Evolutionary conservation across 2,113 vertebrate species (phyloP), one percentile per base, ranked within the genome.

Genomic region (Pterocles burchelli): DNA sequence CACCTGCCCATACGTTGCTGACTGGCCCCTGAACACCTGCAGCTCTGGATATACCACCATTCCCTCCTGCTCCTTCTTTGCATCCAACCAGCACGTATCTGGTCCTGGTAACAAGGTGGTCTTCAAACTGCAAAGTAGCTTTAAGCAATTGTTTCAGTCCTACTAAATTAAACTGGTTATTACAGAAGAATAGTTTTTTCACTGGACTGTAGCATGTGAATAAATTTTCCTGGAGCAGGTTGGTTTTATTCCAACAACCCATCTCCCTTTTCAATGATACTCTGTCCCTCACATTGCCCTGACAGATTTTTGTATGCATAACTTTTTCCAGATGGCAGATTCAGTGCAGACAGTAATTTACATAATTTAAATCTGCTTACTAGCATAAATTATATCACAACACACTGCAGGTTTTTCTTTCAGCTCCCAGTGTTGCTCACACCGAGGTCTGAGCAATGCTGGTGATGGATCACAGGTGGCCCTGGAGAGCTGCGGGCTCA

Each of bases 291-390:
- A 3, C 81, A 4, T 76, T 80, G 91, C 82, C 91, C 90, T 1
- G 2, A 33, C 70, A 93, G 83, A 77, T 96, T 97, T 95, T 70
- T 88, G 85, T 49, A 67, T 11, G 63, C 80, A 74, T 73, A 94
- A 93, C 88, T 95, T 95, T 88, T 90, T 90, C 94, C 95, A 97
- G 95, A 93, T 95, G 95, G 95, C 90, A 95, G 89, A 57, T 66
- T 93, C 57, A 6, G 71, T 16, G 78, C 95, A 97, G 96, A 95
- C 93, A 84, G 76, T 61, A 59, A 96, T 96, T 96, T 95, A 54
- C 95, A 97, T 96, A 88, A 96, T 94, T 95, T 74, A 89, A 94
- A 92, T 94, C 88, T 94, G 96, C 61, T 96, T 85, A 59, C 89
- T 94, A 65, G 85, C 94, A 83, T 71, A 63, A 95, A 93, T 93